Evolutionary conservation across 2,888 invertebrate species (phyloP), one percentile per base, ranked within the genome.

Genomic region (Oscheius myriophilus): DNA sequence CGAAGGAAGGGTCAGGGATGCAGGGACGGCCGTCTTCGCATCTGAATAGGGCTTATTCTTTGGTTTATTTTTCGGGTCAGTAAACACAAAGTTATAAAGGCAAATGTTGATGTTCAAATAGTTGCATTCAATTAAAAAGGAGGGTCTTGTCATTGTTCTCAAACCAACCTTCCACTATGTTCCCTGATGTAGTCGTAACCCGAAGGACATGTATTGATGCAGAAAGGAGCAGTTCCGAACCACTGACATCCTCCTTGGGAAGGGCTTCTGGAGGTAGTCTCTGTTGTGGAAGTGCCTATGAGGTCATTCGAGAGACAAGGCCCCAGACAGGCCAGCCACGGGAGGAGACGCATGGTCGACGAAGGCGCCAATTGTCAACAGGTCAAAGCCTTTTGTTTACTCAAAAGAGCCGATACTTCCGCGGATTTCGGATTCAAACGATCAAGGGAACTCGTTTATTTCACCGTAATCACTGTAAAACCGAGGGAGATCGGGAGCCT

Each of bases 191-290:
- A 74, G 46, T 78, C 78, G 45, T 68, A 74, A 16, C 76, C 78
- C 11, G 78, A 63, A 0, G 78, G 78, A 53, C 78, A 78, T 1
- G 68, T 68, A 21, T 78, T 67, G 26, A 69, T 66, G 43, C 78
- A 78, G 23, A 78, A 71, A 18, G 78, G 78, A 2, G 78, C 78
- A 0, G 63, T 66, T 11, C 78, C 78, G 33, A 78, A 78, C 78
- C 78, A 78, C 39, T 70, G 67, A 43, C 78, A 78, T 1, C 78
- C 75, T 0, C 75, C 73, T 54, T 67, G 21, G 1, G 57, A 26
- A 7, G 57, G 33, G 66, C 25, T 67, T 63, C 18, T 57, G 25
- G 52, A 26, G 14, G 7, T 1, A 14, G 63, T 33, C 1, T n/a
- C n/a, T 1, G 61, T 46, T 7, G 23, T 33, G 23, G 46, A 49